Percentiles rank a stretch among this genome's conserved stretches.
Evolutionary conservation across 2,888 invertebrate species (phyloP).

Genomic region (Tachina fera): DNA sequence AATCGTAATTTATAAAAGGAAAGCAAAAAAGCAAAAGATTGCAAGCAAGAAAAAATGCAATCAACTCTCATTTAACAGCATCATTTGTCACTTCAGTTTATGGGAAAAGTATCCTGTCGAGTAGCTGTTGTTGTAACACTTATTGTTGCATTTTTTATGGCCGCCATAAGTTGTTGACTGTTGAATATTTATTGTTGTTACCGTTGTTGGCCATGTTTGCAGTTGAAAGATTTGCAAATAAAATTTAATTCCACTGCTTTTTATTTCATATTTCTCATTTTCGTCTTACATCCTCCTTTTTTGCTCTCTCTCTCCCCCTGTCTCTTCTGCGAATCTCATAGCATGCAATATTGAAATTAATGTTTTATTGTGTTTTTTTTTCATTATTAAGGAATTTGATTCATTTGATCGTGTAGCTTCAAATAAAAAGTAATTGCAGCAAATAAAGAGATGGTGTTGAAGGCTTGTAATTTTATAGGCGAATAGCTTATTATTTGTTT

Average conservation of each 20-base stretch:
- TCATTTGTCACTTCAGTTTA: conserved; percentile 82
- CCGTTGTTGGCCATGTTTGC: conserved; percentile 16
- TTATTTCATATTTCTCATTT: background rate
- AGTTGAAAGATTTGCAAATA: conserved; percentile 49
- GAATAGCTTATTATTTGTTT: no score
- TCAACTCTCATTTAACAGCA: conserved; percentile 83
- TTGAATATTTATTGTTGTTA: conserved; percentile 55
- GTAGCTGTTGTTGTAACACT: conserved; percentile 71
- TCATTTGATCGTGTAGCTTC: background rate
- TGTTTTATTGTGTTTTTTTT: conserved; percentile 3
- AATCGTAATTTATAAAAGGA: conserved; percentile 16
- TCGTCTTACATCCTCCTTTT: background rate
- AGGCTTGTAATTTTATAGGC: no score
- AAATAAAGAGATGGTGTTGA: no score
- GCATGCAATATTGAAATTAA: conserved; percentile 37
- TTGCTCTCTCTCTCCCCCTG: background rate
- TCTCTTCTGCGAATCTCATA: conserved; percentile 4
- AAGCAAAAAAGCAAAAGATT: background rate
- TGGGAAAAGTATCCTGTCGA: conserved; percentile 73
- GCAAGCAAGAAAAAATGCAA: conserved; percentile 76
- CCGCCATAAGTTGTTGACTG: conserved; percentile 72
- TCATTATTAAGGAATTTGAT: conserved; percentile 29
- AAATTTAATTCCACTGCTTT: conserved; percentile 46
- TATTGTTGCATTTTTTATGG: conserved; percentile 71
- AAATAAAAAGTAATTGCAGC: background rate